Evolutionary conservation across 2,888 invertebrate genomes (phyloP), one percentile per base, ranked within the genome.

Genomic region (Patella ulyssiponensis): DNA sequence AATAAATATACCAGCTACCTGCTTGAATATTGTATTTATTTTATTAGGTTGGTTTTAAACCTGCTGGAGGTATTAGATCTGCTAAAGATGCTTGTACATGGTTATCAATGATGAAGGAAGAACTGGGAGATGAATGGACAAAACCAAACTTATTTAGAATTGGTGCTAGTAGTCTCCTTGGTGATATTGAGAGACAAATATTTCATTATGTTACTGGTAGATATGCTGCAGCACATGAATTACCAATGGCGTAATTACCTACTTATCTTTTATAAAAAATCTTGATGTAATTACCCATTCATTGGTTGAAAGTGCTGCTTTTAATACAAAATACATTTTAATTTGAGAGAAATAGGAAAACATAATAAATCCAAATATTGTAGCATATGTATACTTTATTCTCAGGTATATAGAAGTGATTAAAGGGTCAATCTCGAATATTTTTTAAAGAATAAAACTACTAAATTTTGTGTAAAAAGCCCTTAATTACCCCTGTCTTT

Each of bases 1-100:
- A 9, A 44, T 44, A 44, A 44, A 33, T 5, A 33, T 33, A 33
- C 33, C 7, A 3, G 3, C 33, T 33, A 4, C 33, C 23, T 75
- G 27, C 69, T 75, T 51, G 33, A 33, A 44, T 44, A 53, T 17
- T 69, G 56, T 75, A 53, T 54, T 78, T 72, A 12, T 51, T 52
- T 53, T 88, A 89, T 70, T 88, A 96, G 96, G 95, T 99, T 81
- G 99, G 99, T 2, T 94, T 99, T 78, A 99, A 99, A 92, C 98
- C 99, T 27, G 99, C 99, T 27, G 99, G 99, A 20, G 99, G 99
- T 12, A 96, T 99, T 71, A 94, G 95, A 82, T 96, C 96, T 0
- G 94, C 95, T 0, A 93, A 94, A 72, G 98, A 99, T 90, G 96
- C 97, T 0, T 93, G 98, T 53, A 93, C 94, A 79, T 99, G 98